phyloP scores from a whole-genome alignment of 2,113 vertebrate species.

The Elephantulus edwardii region DNA sequence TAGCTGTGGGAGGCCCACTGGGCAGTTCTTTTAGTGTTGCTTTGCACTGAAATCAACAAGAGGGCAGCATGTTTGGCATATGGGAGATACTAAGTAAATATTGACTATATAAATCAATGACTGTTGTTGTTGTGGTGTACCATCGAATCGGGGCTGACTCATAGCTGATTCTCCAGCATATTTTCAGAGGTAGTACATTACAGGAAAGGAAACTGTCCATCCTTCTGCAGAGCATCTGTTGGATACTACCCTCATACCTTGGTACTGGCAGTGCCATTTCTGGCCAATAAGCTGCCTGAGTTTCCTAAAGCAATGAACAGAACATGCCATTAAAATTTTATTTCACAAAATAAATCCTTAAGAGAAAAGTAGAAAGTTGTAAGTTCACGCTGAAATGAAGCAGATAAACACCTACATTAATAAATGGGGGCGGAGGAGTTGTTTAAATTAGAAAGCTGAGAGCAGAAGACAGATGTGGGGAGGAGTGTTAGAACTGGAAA shows the following conservation, averaged over 20 bases:
- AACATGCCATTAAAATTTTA: constrained; percentile 14
- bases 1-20: too few species aligned
- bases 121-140: too few species aligned
- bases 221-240: too few species aligned
- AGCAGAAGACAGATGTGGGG: not conserved
- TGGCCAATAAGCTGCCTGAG: too few species aligned
- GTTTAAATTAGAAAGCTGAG: not conserved
- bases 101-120: not conserved
- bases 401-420: not conserved
- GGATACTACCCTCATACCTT: too few species aligned
- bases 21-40: not conserved
- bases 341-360: not conserved
- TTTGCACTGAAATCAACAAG: not conserved
- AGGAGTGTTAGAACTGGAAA: not conserved
- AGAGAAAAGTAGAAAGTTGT: not conserved
- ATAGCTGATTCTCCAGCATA: too few species aligned
- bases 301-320: too few species aligned
- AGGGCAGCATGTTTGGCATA: not conserved
- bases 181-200: too few species aligned
- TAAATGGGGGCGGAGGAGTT: not conserved
- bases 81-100: not conserved
- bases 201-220: too few species aligned
- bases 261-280: too few species aligned
- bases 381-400: not conserved
- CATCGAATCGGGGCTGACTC: too few species aligned